These are phyloP conservation scores for Tyrophagus putrescentiae DNA, from an alignment of 1,140 invertebrate species.

Conservation along the genomic window DNA sequence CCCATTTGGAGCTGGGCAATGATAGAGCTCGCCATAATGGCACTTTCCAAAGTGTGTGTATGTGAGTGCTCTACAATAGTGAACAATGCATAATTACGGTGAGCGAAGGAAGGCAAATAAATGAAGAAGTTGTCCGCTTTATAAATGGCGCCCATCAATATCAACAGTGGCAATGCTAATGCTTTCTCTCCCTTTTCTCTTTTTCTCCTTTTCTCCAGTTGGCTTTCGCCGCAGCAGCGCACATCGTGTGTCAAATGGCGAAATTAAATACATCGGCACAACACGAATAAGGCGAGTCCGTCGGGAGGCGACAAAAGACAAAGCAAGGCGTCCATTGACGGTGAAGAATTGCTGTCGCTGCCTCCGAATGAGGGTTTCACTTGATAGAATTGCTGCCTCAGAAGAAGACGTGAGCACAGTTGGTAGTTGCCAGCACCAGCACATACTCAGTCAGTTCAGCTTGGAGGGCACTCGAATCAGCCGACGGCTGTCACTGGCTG, in stretches of 20 bases:
- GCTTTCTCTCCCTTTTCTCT: too few relatives aligned
- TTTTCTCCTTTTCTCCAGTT: too few relatives aligned
- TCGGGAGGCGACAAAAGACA: neutral
- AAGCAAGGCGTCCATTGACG: neutral
- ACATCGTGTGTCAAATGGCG: neutral
- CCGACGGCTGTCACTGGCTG: too few relatives aligned
- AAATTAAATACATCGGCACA: neutral
- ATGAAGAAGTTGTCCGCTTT: constrained; percentile 10
- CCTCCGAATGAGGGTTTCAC: too few relatives aligned
- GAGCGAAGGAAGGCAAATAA: too few relatives aligned
- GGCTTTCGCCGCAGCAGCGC: neutral
- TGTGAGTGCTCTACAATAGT: neutral
- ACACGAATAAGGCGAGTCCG: constrained; percentile 11
- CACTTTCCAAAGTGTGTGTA: too few relatives aligned
- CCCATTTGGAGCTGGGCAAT: too few relatives aligned
- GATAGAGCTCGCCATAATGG: too few relatives aligned
- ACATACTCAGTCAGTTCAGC: too few relatives aligned
- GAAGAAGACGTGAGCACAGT: too few relatives aligned
- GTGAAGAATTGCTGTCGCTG: constrained; percentile 4
- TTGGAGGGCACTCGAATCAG: too few relatives aligned
- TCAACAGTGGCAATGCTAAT: neutral
- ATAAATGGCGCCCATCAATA: constrained; percentile 7
- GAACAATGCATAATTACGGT: constrained; percentile 13
- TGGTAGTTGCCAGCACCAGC: too few relatives aligned
- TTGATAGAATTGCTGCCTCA: neutral